These are phyloP conservation scores for Megalopta genalis DNA, from an alignment of 1,140 invertebrate species.

Conservation along the genomic window DNA sequence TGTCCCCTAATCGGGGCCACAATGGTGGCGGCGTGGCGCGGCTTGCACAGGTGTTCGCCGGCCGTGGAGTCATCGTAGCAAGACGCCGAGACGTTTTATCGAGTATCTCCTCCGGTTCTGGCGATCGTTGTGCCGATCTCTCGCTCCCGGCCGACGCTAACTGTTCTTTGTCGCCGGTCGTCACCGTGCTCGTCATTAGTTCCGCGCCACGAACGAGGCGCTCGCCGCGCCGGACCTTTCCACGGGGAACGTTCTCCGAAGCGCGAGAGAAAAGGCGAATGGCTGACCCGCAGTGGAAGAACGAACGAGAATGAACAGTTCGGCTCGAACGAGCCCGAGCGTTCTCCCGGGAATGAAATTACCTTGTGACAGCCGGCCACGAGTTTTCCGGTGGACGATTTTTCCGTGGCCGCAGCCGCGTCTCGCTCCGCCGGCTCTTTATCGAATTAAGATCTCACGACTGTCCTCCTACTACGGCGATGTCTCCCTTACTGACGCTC, in stretches of 20 bases:
- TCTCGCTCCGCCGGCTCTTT: slow-evolving; percentile 7
- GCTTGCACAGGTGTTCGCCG: slow-evolving; percentile 31
- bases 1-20: slow-evolving; percentile 28
- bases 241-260: slow-evolving; percentile 37
- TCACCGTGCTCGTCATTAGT: slow-evolving; percentile 70
- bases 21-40: neutral
- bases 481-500: too few species aligned
- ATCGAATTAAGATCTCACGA: slow-evolving; percentile 13
- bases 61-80: slow-evolving; percentile 25
- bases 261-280: neutral
- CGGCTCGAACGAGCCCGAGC: neutral
- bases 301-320: slow-evolving; percentile 1
- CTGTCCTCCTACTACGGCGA: too few species aligned
- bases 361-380: neutral
- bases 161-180: slow-evolving; percentile 58
- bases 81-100: slow-evolving; percentile 25
- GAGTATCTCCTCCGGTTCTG: slow-evolving; percentile 18
- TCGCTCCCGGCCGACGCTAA: slow-evolving; percentile 6
- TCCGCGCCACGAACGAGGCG: slow-evolving; percentile 67
- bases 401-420: neutral
- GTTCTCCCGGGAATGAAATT: neutral
- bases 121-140: slow-evolving; percentile 30
- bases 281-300: neutral
- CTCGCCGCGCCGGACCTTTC: slow-evolving; percentile 23
- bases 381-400: slow-evolving; percentile 10